Percentiles rank a stretch among this genome's conserved stretches.
Conservation (phyloP, 2,113 vertebrate genomes). For the Chloropsis hardwickii region DNA sequence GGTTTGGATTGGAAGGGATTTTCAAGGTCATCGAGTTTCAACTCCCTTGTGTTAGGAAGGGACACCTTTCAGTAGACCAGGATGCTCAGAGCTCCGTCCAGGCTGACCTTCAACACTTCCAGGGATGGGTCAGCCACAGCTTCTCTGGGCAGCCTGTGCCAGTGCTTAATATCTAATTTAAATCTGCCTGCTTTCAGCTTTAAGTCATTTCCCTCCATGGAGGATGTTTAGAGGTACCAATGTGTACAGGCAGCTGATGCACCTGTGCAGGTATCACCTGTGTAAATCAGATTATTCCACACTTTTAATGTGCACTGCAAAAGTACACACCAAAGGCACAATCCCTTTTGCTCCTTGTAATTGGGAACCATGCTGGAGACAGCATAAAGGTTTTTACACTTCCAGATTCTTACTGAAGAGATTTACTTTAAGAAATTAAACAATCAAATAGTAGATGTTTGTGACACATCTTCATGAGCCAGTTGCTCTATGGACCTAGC, state of each 20-base stretch:
- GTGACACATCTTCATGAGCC: not conserved
- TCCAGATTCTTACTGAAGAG: not conserved
- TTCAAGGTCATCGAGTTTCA: not conserved
- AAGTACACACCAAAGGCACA: not conserved
- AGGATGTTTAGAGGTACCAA: not conserved
- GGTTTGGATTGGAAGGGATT: not conserved
- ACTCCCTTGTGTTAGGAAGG: accelerated
- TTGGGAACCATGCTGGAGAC: not conserved
- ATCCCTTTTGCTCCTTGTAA: not conserved
- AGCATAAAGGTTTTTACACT: not conserved
- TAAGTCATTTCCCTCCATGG: not conserved
- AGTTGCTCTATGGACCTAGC: not conserved
- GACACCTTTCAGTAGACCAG: not conserved
- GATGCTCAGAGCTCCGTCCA: not conserved
- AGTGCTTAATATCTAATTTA: not conserved
- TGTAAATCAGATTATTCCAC: not conserved
- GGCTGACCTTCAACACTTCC: not conserved
- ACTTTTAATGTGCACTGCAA: not conserved
- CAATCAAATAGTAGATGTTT: not conserved
- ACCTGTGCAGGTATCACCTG: not conserved
- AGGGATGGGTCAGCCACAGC: not conserved
- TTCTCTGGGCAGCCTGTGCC: not conserved
- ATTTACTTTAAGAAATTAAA: not conserved
- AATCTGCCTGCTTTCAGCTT: not conserved
- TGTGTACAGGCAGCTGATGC: not conserved